Conservation (phyloP, 2,113 vertebrate species). For the Pelodiscus sinensis region DNA sequence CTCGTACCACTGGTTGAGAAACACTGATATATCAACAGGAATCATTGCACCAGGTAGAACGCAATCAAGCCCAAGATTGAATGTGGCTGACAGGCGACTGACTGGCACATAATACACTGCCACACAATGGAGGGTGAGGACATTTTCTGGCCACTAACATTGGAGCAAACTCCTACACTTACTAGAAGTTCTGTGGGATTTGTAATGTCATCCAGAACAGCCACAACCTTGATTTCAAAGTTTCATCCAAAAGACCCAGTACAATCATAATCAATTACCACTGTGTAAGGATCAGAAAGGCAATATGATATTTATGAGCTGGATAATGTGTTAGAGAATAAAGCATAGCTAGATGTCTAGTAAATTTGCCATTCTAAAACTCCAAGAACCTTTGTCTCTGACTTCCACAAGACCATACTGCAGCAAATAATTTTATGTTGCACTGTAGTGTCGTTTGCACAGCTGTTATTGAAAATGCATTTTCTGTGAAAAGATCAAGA, state of each 20-base stretch:
- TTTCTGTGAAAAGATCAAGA: neutral
- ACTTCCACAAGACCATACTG: neutral
- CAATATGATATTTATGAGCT: neutral
- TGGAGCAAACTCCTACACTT: rapidly evolving
- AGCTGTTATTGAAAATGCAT: neutral
- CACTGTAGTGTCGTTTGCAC: neutral
- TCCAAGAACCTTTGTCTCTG: neutral
- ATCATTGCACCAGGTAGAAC: neutral
- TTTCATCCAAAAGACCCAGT: neutral
- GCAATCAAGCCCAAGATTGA: rapidly evolving
- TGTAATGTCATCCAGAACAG: neutral
- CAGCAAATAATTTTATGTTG: neutral
- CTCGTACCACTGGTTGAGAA: too few species aligned
- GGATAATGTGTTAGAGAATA: neutral
- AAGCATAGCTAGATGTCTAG: neutral
- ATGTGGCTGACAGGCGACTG: neutral
- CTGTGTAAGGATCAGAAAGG: neutral
- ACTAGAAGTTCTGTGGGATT: neutral
- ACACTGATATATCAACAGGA: neutral
- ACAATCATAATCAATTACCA: neutral
- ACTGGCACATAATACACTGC: neutral
- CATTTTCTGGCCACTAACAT: neutral
- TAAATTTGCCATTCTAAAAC: neutral
- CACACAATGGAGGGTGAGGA: neutral
- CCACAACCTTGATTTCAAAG: neutral